Conservation (phyloP, 2,113 vertebrate species). For the Platysteira castanea region DNA sequence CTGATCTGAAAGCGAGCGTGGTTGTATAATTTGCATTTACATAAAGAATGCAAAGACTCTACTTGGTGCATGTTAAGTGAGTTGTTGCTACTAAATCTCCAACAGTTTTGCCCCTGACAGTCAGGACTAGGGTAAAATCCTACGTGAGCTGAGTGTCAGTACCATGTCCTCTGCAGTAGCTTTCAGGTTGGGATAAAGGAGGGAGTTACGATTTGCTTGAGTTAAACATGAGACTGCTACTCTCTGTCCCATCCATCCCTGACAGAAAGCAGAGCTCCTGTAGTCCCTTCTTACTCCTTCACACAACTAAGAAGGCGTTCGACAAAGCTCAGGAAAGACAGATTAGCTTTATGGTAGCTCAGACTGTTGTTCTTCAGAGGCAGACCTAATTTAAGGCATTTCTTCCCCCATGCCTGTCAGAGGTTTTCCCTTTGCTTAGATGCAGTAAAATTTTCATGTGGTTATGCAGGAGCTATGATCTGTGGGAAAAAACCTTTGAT, state of each 20-base stretch:
- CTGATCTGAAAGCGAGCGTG: neutral
- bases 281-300: neutral
- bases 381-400: neutral
- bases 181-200: neutral
- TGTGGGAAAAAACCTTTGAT: neutral
- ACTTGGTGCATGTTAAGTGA: neutral
- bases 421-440: neutral
- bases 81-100: neutral
- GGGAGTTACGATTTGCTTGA: neutral
- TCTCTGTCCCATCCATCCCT: neutral
- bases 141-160: neutral
- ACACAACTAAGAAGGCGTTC: fast-evolving
- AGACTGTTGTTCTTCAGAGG: neutral
- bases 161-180: neutral
- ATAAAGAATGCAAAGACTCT: neutral
- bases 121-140: neutral
- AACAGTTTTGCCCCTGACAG: neutral
- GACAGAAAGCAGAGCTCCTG: neutral
- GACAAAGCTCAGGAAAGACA: neutral
- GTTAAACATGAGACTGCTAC: neutral
- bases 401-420: neutral
- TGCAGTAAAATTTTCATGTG: neutral
- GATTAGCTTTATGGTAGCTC: neutral
- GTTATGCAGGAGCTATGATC: neutral
- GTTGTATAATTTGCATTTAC: neutral